phyloP scores from a whole-genome alignment of 2,797 vertebrate genomes.

The Anguilla obscura region DNA sequence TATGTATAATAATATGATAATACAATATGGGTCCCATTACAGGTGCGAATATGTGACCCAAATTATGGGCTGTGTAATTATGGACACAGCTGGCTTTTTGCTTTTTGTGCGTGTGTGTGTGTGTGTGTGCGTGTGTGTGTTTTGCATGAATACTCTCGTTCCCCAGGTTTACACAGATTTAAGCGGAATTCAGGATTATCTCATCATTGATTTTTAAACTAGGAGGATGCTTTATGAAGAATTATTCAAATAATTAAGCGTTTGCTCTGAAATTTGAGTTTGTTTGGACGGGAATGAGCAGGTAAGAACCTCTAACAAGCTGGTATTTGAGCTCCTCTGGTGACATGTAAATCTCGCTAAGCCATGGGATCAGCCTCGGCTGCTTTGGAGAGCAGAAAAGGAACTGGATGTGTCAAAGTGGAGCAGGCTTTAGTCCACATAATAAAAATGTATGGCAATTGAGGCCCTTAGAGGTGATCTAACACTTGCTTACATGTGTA shows the following conservation, averaged over 20 bases:
- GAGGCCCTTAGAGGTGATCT: conserved; percentile 10
- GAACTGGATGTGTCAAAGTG: conserved; percentile 17
- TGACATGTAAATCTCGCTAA: conserved; percentile 33
- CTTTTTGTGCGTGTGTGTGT: too few relatives aligned
- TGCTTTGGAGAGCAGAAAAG: conserved; percentile 35
- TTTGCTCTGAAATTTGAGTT: conserved; percentile 41
- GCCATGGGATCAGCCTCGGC: conserved; percentile 34
- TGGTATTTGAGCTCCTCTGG: conserved; percentile 44
- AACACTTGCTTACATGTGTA: conserved; percentile 4
- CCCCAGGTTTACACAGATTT: neutral
- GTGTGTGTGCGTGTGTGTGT: neutral
- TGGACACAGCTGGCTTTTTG: too few relatives aligned
- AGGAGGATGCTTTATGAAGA: conserved; percentile 31
- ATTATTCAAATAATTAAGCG: conserved; percentile 30
- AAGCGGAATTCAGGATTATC: neutral
- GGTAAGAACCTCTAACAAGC: conserved; percentile 18
- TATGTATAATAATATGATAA: too few relatives aligned
- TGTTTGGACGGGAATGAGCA: conserved; percentile 36
- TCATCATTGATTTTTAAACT: neutral
- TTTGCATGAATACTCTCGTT: neutral
- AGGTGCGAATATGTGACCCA: too few relatives aligned
- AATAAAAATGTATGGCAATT: conserved; percentile 12
- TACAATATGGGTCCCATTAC: too few relatives aligned
- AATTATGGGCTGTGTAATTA: too few relatives aligned
- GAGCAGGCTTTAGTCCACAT: conserved; percentile 6